Percentiles rank a stretch among this genome's conserved stretches.
phyloP scores from a whole-genome alignment of 2,888 invertebrate genomes.

The Drosophila paramelanica region DNA sequence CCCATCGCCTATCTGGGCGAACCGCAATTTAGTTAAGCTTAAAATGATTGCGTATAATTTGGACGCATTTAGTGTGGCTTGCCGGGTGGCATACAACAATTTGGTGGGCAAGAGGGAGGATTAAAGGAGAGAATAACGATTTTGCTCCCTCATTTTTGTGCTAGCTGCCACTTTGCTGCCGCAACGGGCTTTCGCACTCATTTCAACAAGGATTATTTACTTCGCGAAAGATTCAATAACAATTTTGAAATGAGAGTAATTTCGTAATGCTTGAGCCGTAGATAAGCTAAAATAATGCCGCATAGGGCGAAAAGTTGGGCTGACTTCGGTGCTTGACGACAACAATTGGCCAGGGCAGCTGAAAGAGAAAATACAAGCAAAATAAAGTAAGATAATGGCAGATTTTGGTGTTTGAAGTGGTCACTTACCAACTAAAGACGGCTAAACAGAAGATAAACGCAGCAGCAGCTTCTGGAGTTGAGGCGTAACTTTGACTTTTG shows the following conservation, averaged over 20 bases:
- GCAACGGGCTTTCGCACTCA: conserved; percentile 72
- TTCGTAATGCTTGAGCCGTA: conserved; percentile 66
- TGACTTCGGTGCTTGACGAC: conserved; percentile 1
- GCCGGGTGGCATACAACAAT: conserved; percentile 4
- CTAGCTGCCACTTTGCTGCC: conserved; percentile 28
- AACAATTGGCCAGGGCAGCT: conserved; percentile 27
- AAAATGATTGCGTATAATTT: conserved; percentile 76
- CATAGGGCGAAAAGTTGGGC: conserved; percentile 41
- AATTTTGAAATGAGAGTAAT: conserved; percentile 77
- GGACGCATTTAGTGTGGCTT: conserved; percentile 61
- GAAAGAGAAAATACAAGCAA: conserved; percentile 6
- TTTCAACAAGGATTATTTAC: conserved; percentile 84
- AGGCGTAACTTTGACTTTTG: background rate
- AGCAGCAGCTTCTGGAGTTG: too few relatives aligned
- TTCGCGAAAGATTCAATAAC: conserved; percentile 82
- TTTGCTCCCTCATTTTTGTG: conserved; percentile 16
- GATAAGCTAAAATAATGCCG: conserved; percentile 65
- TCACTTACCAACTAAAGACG: conserved; percentile 26
- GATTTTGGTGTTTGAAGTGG: conserved; percentile 32
- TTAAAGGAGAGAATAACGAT: conserved; percentile 3
- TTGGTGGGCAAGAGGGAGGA: background rate
- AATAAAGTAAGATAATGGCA: conserved; percentile 14
- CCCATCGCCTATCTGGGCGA: conserved; percentile 28
- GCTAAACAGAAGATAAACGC: background rate
- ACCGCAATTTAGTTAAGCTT: conserved; percentile 69